These are phyloP conservation scores for Eriocheir sinensis DNA, from an alignment of 1,140 invertebrate genomes.

Conservation along the genomic window DNA sequence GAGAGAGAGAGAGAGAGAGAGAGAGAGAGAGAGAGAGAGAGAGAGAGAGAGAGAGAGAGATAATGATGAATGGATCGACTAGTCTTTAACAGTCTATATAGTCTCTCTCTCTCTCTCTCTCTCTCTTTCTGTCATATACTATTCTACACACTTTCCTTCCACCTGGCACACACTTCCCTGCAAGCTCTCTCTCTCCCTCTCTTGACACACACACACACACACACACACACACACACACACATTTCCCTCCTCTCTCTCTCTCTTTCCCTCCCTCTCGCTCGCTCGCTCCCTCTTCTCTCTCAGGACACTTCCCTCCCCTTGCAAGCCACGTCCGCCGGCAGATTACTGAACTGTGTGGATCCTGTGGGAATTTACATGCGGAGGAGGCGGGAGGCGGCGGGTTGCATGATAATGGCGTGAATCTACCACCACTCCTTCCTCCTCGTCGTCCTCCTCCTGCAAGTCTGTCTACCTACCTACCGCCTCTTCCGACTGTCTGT, in stretches of 20 bases:
- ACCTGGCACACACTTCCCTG: neutral
- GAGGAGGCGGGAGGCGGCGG: neutral
- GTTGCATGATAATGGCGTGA: slow-evolving; percentile 26
- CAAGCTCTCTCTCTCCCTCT: neutral
- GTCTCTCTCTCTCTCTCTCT: slow-evolving; percentile 55
- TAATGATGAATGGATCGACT: neutral
- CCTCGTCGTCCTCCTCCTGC: too few species aligned
- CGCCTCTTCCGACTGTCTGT: too few species aligned
- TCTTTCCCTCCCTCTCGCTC: neutral
- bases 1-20: slow-evolving; percentile 35
- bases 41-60: neutral
- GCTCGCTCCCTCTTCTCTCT: slow-evolving; percentile 5
- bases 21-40: slow-evolving; percentile 11
- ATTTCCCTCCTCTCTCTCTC: neutral
- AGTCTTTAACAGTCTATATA: neutral
- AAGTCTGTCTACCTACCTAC: neutral
- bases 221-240: neutral
- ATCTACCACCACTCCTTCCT: neutral
- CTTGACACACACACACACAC: neutral
- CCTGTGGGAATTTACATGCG: neutral
- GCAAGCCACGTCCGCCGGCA: slow-evolving; percentile 17
- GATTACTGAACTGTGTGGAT: slow-evolving; percentile 15
- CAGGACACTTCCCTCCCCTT: too few species aligned
- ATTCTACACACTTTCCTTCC: slow-evolving; percentile 11
- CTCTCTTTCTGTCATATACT: slow-evolving; percentile 43